Evolutionary conservation across 2,113 vertebrate genomes (phyloP).

Genomic region (Tringa solitaria): DNA sequence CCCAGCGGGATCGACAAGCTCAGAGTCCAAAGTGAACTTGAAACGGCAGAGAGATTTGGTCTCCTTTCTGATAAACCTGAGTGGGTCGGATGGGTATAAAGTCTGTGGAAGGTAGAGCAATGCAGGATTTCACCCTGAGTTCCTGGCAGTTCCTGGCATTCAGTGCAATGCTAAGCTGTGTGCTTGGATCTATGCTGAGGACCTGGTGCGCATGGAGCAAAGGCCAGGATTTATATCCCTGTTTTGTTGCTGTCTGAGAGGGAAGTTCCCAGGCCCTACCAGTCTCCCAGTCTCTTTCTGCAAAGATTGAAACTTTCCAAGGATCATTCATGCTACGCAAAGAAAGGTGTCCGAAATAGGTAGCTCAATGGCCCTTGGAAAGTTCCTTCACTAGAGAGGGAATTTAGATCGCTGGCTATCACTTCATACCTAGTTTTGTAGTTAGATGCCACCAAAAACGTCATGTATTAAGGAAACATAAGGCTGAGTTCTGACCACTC

Average conservation of each 20-base stretch:
- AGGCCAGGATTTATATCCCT: background rate
- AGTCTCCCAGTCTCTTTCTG: background rate
- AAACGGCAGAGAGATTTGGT: background rate
- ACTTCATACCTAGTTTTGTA: background rate
- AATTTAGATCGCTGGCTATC: background rate
- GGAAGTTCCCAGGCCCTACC: background rate
- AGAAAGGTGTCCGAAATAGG: background rate
- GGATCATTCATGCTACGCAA: background rate
- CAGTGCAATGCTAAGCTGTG: background rate
- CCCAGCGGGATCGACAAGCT: slow-evolving; percentile 12
- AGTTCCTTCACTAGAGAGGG: background rate
- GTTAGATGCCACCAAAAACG: background rate
- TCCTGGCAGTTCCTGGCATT: background rate
- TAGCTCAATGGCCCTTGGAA: background rate
- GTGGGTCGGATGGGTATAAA: background rate
- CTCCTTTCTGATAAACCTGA: slow-evolving; percentile 60
- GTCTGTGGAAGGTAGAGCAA: background rate
- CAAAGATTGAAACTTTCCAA: background rate
- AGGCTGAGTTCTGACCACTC: background rate
- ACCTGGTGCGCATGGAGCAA: background rate
- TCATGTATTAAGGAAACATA: background rate
- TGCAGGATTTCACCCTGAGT: background rate
- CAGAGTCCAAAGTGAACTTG: slow-evolving; percentile 1
- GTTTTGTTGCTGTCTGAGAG: background rate
- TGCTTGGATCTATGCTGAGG: background rate